These are phyloP conservation scores for Clepsis dumicolana DNA, from an alignment of 2,888 invertebrate genomes.

Conservation along the genomic window DNA sequence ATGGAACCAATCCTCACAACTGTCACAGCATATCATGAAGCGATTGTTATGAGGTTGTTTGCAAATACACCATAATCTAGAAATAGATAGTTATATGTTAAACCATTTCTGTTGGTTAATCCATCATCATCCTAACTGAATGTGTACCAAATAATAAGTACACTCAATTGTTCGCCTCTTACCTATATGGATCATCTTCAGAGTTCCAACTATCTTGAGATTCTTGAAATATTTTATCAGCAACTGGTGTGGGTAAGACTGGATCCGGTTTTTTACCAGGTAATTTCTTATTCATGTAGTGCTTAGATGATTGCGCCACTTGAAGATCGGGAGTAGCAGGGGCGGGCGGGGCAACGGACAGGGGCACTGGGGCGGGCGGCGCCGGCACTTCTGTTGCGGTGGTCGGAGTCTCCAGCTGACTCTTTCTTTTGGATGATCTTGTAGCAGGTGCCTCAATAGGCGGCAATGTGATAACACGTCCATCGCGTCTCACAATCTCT, in stretches of 20 bases:
- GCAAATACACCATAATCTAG: conserved; percentile 97
- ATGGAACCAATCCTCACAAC: conserved; percentile 98
- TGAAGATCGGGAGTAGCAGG: conserved; percentile 62
- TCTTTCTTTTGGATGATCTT: conserved; percentile 89
- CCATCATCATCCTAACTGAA: not conserved
- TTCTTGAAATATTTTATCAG: conserved; percentile 80
- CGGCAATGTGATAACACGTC: conserved; percentile 91
- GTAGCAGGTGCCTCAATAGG: conserved; percentile 94
- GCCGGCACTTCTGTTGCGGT: conserved; percentile 50
- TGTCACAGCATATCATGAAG: conserved; percentile 99
- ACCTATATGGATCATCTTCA: conserved; percentile 96
- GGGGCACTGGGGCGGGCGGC: conserved; percentile 54
- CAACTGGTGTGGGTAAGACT: conserved; percentile 51
- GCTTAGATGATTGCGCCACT: conserved; percentile 66
- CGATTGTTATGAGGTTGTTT: conserved; percentile 97
- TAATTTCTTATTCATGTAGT: conserved; percentile 74
- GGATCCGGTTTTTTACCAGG: conserved; percentile 66
- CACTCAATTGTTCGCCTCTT: conserved; percentile 43
- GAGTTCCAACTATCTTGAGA: conserved; percentile 90
- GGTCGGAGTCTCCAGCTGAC: conserved; percentile 67
- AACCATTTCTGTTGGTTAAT: not conserved
- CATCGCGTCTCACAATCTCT: conserved; percentile 91
- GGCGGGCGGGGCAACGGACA: conserved; percentile 43
- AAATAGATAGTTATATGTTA: conserved; percentile 43
- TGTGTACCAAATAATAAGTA: not conserved